These are phyloP conservation scores for Anorthoa munda DNA, from an alignment of 2,888 invertebrate genomes.

Conservation along the genomic window DNA sequence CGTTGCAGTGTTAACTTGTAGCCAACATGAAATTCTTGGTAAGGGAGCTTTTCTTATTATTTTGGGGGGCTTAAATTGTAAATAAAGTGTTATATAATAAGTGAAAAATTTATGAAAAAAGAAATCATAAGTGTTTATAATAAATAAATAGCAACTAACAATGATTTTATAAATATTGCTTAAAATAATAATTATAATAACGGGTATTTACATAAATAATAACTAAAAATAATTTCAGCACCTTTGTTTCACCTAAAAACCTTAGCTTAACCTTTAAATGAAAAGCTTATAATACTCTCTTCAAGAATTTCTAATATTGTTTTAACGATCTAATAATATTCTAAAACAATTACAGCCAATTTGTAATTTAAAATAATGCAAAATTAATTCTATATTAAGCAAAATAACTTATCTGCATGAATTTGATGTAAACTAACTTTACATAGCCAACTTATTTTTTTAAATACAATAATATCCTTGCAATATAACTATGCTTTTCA, in stretches of 20 bases:
- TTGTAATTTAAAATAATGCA: not conserved
- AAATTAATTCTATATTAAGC: not conserved
- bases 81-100: slow-evolving; percentile 16
- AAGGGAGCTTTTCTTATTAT: slow-evolving; percentile 69
- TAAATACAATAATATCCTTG: not conserved
- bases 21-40: slow-evolving; percentile 86
- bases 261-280: not conserved
- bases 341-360: not conserved
- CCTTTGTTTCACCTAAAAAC: not conserved
- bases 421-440: not conserved
- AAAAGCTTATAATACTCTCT: not conserved
- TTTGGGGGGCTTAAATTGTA: slow-evolving; percentile 22
- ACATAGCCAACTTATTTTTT: not conserved
- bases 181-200: not conserved
- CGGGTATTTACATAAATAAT: too few relatives aligned
- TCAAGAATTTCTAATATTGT: not conserved
- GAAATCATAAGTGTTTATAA: not conserved
- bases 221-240: not conserved
- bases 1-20: slow-evolving; percentile 71
- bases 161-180: not conserved
- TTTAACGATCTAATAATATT: not conserved
- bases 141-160: not conserved
- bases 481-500: not conserved
- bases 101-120: not conserved
- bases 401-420: slow-evolving; percentile 3